Evolutionary conservation across 2,888 invertebrate species (phyloP).

Genomic region (Eupithecia centaureata): DNA sequence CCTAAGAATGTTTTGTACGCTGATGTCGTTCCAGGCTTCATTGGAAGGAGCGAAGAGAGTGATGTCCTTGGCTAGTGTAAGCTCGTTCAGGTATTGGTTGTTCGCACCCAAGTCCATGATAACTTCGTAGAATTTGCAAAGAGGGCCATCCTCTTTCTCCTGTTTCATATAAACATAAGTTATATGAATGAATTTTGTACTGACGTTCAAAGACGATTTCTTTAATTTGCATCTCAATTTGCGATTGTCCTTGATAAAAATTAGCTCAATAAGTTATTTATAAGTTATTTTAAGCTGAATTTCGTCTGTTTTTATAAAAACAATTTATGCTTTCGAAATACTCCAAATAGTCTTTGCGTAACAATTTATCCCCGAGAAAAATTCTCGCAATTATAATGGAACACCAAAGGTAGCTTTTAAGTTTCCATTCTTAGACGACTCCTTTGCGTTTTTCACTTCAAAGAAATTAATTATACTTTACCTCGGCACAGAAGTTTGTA

Average conservation of each 20-base stretch:
- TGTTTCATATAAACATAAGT: conserved; percentile 44
- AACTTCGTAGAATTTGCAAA: conserved; percentile 92
- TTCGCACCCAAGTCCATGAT: conserved; percentile 90
- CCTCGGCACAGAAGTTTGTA: conserved; percentile 45
- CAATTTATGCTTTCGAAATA: not conserved
- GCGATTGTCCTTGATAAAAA: not conserved
- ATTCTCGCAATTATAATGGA: conserved; percentile 41
- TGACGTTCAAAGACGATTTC: not conserved
- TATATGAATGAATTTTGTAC: conserved; percentile 3
- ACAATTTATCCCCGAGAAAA: conserved; percentile 1
- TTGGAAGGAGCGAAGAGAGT: conserved; percentile 96
- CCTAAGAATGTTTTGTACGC: conserved; percentile 88
- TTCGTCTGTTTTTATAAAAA: not conserved
- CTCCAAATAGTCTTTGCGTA: not conserved
- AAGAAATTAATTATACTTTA: conserved; percentile 48
- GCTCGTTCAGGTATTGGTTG: conserved; percentile 86
- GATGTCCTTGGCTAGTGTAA: conserved; percentile 88
- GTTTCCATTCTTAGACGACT: conserved; percentile 37
- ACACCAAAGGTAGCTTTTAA: conserved; percentile 37
- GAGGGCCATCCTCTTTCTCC: conserved; percentile 84
- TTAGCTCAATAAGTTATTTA: not conserved
- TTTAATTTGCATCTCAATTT: not conserved
- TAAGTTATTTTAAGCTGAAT: not conserved
- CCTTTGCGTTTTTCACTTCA: conserved; percentile 40
- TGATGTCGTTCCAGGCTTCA: conserved; percentile 91